Evolutionary conservation across 2,888 invertebrate species (phyloP).

Genomic region (Agrypnus murinus): DNA sequence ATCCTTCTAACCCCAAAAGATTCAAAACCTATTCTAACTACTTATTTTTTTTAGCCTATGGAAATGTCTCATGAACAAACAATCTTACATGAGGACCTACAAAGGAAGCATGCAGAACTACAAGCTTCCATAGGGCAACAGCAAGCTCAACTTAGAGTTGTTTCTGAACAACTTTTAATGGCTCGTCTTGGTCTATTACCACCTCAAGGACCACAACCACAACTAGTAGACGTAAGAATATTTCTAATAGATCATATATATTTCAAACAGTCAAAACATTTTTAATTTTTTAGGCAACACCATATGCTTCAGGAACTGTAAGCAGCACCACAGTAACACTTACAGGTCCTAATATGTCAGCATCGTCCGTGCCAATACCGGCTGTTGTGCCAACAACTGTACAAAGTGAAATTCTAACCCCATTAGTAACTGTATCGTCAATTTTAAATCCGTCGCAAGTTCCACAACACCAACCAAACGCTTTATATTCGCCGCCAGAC

Average conservation of each 20-base stretch:
- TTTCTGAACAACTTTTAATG: conserved; percentile 90
- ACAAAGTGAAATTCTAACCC: conserved; percentile 38
- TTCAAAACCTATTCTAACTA: background rate
- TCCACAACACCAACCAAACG: conserved; percentile 13
- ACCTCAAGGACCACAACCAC: conserved; percentile 53
- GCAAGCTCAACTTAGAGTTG: conserved; percentile 88
- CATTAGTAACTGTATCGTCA: conserved; percentile 28
- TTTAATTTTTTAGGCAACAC: conserved; percentile 57
- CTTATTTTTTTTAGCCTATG: conserved; percentile 56
- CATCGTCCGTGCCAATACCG: conserved; percentile 60
- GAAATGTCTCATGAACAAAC: conserved; percentile 75
- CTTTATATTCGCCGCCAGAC: conserved; percentile 54
- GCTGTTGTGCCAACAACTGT: conserved; percentile 31
- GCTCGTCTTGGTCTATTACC: conserved; percentile 82
- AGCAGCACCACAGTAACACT: conserved; percentile 67
- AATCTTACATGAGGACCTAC: conserved; percentile 82
- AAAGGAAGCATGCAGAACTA: conserved; percentile 89
- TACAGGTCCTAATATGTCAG: conserved; percentile 61
- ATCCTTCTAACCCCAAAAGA: no score
- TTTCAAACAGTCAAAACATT: no score
- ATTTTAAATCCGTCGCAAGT: conserved; percentile 16
- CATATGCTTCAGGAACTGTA: conserved; percentile 63
- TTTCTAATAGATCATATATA: no score
- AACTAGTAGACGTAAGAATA: conserved; percentile 46
- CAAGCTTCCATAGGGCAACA: conserved; percentile 89